Percentiles rank a stretch among this genome's conserved stretches.
Conservation (phyloP, 1,140 invertebrate genomes). For the Aporrectodea caliginosa region DNA sequence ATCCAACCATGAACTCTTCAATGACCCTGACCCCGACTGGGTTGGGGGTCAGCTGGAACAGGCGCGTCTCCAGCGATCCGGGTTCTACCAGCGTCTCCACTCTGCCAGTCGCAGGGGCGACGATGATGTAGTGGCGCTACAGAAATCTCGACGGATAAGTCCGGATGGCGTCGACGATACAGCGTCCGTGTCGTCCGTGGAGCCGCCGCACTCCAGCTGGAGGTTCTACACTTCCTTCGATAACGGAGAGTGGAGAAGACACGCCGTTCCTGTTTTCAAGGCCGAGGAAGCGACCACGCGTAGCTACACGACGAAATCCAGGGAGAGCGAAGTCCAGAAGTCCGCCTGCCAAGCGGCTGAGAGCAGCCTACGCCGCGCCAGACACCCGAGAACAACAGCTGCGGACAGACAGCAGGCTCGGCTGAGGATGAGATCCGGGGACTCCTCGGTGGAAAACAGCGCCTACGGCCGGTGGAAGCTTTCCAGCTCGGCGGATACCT, state of each 20-base stretch:
- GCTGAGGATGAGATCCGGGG: neutral
- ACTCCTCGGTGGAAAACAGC: neutral
- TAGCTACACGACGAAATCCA: neutral
- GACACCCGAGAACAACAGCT: too few relatives aligned
- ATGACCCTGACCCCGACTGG: neutral
- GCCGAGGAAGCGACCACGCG: slow-evolving; percentile 2
- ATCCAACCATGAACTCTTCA: neutral
- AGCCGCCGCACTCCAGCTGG: slow-evolving; percentile 19
- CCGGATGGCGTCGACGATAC: neutral
- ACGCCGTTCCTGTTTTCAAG: slow-evolving; percentile 7
- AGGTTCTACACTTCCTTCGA: slow-evolving; percentile 22
- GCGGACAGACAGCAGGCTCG: too few relatives aligned
- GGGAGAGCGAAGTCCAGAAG: too few relatives aligned
- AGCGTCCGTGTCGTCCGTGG: too few relatives aligned
- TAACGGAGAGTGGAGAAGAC: slow-evolving; percentile 21
- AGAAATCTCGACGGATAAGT: neutral
- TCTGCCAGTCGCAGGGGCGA: neutral
- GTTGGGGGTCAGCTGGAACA: neutral
- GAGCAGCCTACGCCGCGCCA: too few relatives aligned
- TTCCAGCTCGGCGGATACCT: neutral
- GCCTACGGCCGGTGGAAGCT: neutral
- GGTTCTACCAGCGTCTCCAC: neutral
- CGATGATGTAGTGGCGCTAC: neutral
- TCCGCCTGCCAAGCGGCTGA: too few relatives aligned
- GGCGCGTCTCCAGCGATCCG: neutral